Evolutionary conservation across 2,888 invertebrate species (phyloP), one percentile per base, ranked within the genome.

Genomic region (Barypeithes pellucidus): DNA sequence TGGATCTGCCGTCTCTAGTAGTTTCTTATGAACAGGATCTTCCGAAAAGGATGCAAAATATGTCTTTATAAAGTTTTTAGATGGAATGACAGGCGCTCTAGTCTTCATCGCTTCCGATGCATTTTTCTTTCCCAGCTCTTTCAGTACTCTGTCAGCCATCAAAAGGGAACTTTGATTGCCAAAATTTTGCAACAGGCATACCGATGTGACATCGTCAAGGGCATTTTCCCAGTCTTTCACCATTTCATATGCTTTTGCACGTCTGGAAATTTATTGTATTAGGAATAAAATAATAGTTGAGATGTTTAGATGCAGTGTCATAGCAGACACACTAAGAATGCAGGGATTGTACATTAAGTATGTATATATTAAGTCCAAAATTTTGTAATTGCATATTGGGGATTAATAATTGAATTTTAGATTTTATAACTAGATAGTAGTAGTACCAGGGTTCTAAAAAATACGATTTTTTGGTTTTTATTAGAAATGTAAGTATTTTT

Each of bases 151-250:
- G 86, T 98, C 98, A 22, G 97, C 97, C 87, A 93, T 93, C 72
- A 92, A 87, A 22, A 98, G 87, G 20, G 94, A 93, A 75, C 89
- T 90, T 80, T 92, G 93, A 82, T 95, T 96, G 82, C 92, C 90
- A 87, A 97, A 98, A 79, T 91, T 90, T 87, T 98, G 97, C 76
- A 98, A 87, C 78, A 98, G 93, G 83, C 97, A 97, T 16, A 95
- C 95, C 24, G 96, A 94, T 0, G 97, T 98, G 0, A 97, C 92
- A 88, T 98, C 98, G 88, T 97, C 96, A 63, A 98, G 87, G 72
- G 95, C 94, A 77, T 92, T 89, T 72, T 92, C 90, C 80, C 95
- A 89, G 79, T 97, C 92, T 72, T 93, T 93, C 65, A 91, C 90
- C 71, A 92, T 90, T 86, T 98, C 97, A 79, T 91, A 91, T 3